Evolutionary conservation across 1,140 invertebrate species (phyloP), one percentile per base, ranked within the genome.

Genomic region (Parapsyche elsis): DNA sequence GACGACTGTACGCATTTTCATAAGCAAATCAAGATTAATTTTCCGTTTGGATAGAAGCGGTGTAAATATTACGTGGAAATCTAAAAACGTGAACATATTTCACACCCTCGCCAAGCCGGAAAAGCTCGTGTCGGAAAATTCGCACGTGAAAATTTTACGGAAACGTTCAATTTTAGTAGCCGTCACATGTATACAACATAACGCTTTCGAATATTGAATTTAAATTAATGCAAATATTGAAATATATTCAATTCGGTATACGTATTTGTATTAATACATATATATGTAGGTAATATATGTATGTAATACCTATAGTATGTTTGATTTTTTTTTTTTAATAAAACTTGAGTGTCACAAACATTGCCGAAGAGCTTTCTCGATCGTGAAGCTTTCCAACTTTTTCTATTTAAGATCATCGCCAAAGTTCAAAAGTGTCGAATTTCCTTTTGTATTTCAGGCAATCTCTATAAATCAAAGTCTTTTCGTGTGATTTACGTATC

Each of bases 11-110:
- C 5, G 16, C 14, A 5, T 61, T 61, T 19, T 61, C 57, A 61
- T 21, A 21, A 61, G 57, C 57, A 61, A 61, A 61, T 61, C 57
- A 61, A 61, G 57, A 61, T 61, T 61, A 61, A 61, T 61, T 61
- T 57, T 61, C 16, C 57, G 21, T 19, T 19, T 19, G 57, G 57
- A 61, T 61, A 61, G 57, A 57, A 61, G 57, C 57, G 1, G 16
- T 61, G 57, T 61, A 61, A 61, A 61, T 61, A 61, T 38, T 9
- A 61, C 57, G 57, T 21, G 21, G 16, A 61, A 38, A 38, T 38
- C 30, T 38, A 38, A 38, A 16, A 53, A 53, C 49, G 2, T 14
- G 16, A 14, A 53, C 49, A 61, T 61, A 61, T 19, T 61, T 61
- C 57, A 61, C 57, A 16, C 16, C 12, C 49, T 12, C 49, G 30